Conservation (phyloP, 1,140 invertebrate genomes). For the Drosophila tristis region DNA sequence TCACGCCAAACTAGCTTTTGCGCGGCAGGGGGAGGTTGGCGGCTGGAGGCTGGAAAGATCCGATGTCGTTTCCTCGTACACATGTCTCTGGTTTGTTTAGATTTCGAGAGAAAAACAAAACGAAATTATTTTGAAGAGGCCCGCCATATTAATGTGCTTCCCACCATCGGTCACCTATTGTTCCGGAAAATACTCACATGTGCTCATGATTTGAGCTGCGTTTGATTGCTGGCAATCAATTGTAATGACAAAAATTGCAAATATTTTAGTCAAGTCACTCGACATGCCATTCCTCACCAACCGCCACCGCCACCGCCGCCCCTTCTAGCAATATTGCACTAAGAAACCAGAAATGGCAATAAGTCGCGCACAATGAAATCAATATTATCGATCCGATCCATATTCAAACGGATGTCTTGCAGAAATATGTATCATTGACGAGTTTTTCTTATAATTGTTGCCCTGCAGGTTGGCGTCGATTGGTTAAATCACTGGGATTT, state of each 20-base stretch:
- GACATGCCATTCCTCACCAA: not conserved
- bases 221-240: conserved; percentile 69
- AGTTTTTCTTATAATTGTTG: conserved; percentile 29
- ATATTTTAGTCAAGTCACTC: conserved; percentile 50
- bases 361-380: conserved; percentile 50
- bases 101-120: conserved; percentile 10
- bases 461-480: conserved; percentile 6
- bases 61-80: not conserved
- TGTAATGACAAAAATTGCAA: conserved; percentile 74
- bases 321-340: conserved; percentile 20
- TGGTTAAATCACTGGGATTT: conserved; percentile 1
- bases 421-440: conserved; percentile 17
- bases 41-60: not conserved
- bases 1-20: conserved; percentile 75
- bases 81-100: conserved; percentile 28
- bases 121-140: conserved; percentile 32
- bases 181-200: conserved; percentile 55
- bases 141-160: conserved; percentile 24
- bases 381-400: conserved; percentile 68
- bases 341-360: conserved; percentile 39
- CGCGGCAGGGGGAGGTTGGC: not conserved
- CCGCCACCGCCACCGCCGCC: not conserved
- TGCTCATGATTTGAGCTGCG: conserved; percentile 19
- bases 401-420: conserved; percentile 3
- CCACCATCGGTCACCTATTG: conserved; percentile 1